phyloP scores from a whole-genome alignment of 2,113 vertebrate species.

The Amblyopsis rosae region DNA sequence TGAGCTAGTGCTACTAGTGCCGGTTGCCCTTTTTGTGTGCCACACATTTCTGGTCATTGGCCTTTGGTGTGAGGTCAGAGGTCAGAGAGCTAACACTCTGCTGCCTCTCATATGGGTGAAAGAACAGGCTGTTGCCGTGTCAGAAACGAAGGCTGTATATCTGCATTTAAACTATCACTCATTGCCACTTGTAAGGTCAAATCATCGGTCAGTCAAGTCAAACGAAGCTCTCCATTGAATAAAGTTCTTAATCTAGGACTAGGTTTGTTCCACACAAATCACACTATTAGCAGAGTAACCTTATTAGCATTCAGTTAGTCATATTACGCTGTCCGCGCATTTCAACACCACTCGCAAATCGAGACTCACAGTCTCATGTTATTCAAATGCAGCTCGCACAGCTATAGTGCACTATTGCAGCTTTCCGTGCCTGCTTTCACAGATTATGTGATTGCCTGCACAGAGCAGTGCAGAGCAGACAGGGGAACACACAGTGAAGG shows the following conservation, averaged over 20 bases:
- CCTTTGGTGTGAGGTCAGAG: constrained; percentile 13
- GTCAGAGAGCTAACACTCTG: constrained; percentile 3
- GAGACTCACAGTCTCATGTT: constrained; percentile 1
- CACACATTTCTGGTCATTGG: constrained; percentile 6
- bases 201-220: background rate
- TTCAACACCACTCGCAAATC: constrained; percentile 19
- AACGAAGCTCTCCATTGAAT: too few relatives aligned
- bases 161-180: constrained; percentile 33
- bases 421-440: constrained; percentile 23
- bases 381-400: background rate
- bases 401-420: constrained; percentile 8
- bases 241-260: too few relatives aligned
- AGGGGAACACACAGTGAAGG: constrained; percentile 9
- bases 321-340: constrained; percentile 9
- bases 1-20: background rate
- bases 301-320: constrained; percentile 12
- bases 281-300: background rate
- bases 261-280: background rate
- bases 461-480: background rate
- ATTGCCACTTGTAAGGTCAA: constrained; percentile 26
- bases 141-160: constrained; percentile 16
- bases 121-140: constrained; percentile 17
- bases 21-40: background rate
- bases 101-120: constrained; percentile 20
- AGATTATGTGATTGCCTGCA: background rate